Evolutionary conservation across 2,888 invertebrate genomes (phyloP), one percentile per base, ranked within the genome.

Genomic region (Epinotia demarniana): DNA sequence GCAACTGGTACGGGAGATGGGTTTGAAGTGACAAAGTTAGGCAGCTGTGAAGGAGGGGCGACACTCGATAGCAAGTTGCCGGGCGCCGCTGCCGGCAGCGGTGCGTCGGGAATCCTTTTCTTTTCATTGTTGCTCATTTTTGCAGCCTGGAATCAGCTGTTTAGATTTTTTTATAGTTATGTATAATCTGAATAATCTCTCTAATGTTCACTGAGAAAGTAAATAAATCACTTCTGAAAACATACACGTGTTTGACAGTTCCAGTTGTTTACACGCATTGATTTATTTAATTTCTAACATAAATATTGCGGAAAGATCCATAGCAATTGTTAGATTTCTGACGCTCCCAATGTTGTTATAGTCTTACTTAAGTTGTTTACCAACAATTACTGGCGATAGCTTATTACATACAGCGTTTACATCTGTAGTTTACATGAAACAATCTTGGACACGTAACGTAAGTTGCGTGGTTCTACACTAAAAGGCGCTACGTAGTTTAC

Each of bases 1-100:
- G 72, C 55, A 49, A 73, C 71, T 68, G 78, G 60, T 71, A 76
- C 74, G 62, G 76, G 78, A 2, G 82, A 76, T n/a, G 83, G 77
- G 16, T 86, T 83, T 60, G 94, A 89, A 75, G 94, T 94, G 16
- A 96, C 91, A 77, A 96, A 96, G 86, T 95, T 96, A 0, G 96
- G 96, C 60, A 96, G 89, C 80, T 95, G 95, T 39, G 95, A 93
- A 0, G 96, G 96, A 6, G 96, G 96, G 62, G 96, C 95, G n/a
- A 96, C 95, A 82, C 95, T 96, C 0, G 96, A 96, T 71, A 96
- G 85, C 76, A 96, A 84, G 85, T 96, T 96, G 60, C 95, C 95
- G 18, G 94, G 85, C 8, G 90, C 88, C 2, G 87, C 85, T 5
- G 90, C 87, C 60, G 95, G 90, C 13, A 92, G 90, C 55, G 95